A percentile compares a stretch with the other conserved stretches of the same genome.
Evolutionary conservation across 1,140 invertebrate species (phyloP).

Genomic region (Cephus cinctus): DNA sequence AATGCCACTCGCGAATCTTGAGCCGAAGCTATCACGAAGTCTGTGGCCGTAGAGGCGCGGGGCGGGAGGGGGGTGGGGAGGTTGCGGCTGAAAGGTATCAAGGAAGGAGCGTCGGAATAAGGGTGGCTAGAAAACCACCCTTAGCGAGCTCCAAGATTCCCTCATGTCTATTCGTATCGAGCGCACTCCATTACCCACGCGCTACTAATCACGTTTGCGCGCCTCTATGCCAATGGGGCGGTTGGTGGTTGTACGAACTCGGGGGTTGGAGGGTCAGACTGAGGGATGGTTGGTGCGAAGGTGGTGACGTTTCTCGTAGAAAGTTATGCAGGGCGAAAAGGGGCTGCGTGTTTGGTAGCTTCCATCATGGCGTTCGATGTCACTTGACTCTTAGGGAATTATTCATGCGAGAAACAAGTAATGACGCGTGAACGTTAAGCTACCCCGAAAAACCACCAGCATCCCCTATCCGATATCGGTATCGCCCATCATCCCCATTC

Average conservation of each 20-base stretch:
- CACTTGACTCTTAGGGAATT: conserved; percentile 3
- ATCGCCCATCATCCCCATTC: too few species aligned
- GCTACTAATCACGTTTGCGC: conserved; percentile 4
- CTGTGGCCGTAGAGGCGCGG: neutral
- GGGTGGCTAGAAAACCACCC: neutral
- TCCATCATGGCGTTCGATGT: neutral
- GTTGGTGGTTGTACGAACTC: too few species aligned
- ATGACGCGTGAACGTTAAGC: conserved; percentile 2
- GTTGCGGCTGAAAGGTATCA: too few species aligned
- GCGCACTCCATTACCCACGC: conserved; percentile 3
- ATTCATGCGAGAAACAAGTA: conserved; percentile 1
- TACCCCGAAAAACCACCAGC: neutral
- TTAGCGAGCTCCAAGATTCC: neutral
- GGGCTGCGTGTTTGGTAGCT: too few species aligned
- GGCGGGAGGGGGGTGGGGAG: too few species aligned
- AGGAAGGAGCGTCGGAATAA: too few species aligned
- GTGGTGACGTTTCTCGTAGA: too few species aligned
- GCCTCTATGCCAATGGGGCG: too few species aligned
- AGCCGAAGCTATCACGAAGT: neutral
- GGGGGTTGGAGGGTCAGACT: too few species aligned
- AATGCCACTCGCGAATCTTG: neutral
- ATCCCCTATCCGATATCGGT: neutral
- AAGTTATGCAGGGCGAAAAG: too few species aligned
- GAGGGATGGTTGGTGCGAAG: too few species aligned
- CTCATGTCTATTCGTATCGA: conserved; percentile 2